Evolutionary conservation across 2,888 invertebrate genomes (phyloP), one percentile per base, ranked within the genome.

Genomic region (Helleia helle): DNA sequence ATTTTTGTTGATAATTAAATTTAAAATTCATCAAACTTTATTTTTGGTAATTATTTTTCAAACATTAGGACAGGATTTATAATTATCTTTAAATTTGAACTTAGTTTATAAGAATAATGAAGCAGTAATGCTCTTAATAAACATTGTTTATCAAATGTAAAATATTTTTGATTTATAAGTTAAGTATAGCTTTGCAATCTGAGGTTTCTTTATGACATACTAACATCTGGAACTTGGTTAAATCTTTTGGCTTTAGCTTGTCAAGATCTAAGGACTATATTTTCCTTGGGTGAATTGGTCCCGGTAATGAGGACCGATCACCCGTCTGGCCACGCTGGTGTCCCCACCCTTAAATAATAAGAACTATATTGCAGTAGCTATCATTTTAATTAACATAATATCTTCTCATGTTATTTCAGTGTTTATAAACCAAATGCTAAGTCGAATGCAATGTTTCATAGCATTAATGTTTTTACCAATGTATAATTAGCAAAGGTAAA

Each of bases 401-500:
- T 58, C 59, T 62, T 61, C 56, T 59, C 58, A 68, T 60, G 61
- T 73, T 63, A 72, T 68, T 71, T 70, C 66, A 66, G 68, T 68
- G 60, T 73, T 68, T 69, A 60, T 65, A 50, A 76, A 75, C 75
- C 75, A 75, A 80, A 81, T 73, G 80, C 77, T 80, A 75, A 70
- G 79, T 80, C 79, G 80, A 71, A 70, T 71, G 34, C 34, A 34
- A 39, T 83, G 69, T 80, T 83, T 80, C 74, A 77, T 80, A 80
- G 71, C 79, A 79, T 80, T 75, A 72, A 79, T 80, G 70, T 79
- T 83, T 81, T 81, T 84, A 83, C 81, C 80, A 79, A 77, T 84
- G 81, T 83, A 73, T 79, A 75, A 77, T 71, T 77, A 80, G 79
- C 81, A 77, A 79, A 72, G 77, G 79, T 80, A 76, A 81, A 80